Evolutionary conservation across 2,888 invertebrate genomes (phyloP).

Genomic region (Allacma fusca): DNA sequence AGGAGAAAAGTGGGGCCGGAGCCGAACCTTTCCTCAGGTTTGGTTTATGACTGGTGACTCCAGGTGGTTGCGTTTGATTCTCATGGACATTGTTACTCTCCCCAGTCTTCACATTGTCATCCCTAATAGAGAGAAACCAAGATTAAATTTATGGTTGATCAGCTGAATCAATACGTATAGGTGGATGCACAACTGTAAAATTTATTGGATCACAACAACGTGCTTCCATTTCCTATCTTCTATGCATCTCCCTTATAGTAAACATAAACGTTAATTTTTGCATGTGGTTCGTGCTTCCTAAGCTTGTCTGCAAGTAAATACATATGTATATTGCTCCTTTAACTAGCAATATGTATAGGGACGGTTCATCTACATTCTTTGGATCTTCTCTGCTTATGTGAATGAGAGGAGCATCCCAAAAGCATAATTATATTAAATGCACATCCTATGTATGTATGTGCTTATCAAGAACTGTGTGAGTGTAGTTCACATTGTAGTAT

Average conservation of each 20-base stretch:
- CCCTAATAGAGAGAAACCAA: slow-evolving; percentile 58
- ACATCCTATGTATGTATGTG: background rate
- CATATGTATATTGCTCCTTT: no score
- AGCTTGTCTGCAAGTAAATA: no score
- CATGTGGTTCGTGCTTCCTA: background rate
- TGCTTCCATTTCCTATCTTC: background rate
- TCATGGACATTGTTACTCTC: slow-evolving; percentile 36
- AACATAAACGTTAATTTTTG: background rate
- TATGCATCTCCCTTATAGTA: background rate
- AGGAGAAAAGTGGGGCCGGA: slow-evolving; percentile 58
- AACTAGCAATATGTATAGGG: no score
- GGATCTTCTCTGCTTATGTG: background rate
- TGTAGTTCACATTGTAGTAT: no score
- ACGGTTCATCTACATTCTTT: no score
- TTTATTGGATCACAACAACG: slow-evolving; percentile 24
- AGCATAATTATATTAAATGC: slow-evolving; percentile 16
- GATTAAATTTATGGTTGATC: slow-evolving; percentile 37
- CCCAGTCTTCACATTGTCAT: slow-evolving; percentile 47
- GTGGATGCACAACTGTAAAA: background rate
- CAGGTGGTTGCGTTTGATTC: slow-evolving; percentile 43
- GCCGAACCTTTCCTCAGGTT: slow-evolving; percentile 36
- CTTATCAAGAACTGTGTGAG: no score
- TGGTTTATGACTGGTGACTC: slow-evolving; percentile 39
- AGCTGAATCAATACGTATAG: slow-evolving; percentile 24
- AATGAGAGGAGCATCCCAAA: background rate